A percentile compares a stretch with the other conserved stretches of the same genome.
These are phyloP conservation scores for Eugnorisma glareosa DNA, from an alignment of 2,888 invertebrate genomes.

Conservation along the genomic window DNA sequence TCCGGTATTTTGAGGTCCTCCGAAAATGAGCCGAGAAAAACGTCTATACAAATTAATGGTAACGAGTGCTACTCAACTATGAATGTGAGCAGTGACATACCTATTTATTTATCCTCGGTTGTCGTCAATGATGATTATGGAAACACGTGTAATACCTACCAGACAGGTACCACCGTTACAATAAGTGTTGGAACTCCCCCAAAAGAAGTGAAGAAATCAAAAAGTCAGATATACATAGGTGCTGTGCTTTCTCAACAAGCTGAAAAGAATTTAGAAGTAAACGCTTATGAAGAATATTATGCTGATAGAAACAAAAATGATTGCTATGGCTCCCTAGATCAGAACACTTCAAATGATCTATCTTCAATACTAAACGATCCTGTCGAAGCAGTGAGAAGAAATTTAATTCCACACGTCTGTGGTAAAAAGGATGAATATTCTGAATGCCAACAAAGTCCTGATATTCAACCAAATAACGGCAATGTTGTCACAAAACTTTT, in stretches of 20 bases:
- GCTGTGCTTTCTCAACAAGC: conserved; percentile 79
- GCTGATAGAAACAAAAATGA: conserved; percentile 73
- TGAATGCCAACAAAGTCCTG: conserved; percentile 50
- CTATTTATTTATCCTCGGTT: conserved; percentile 93
- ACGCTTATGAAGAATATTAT: conserved; percentile 87
- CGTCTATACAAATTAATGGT: conserved; percentile 94
- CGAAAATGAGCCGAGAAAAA: conserved; percentile 89
- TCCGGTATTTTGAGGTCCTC: conserved; percentile 73
- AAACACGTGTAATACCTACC: conserved; percentile 85
- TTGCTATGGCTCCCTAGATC: conserved; percentile 63
- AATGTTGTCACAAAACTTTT: conserved; percentile 91
- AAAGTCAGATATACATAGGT: conserved; percentile 89
- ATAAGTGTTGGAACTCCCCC: conserved; percentile 91
- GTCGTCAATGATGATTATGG: conserved; percentile 92
- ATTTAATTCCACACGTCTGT: conserved; percentile 94
- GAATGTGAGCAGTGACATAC: conserved; percentile 93
- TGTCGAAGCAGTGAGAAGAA: conserved; percentile 94
- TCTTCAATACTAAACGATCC: conserved; percentile 92
- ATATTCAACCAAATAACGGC: conserved; percentile 78
- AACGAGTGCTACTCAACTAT: conserved; percentile 94
- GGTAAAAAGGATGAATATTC: conserved; percentile 89
- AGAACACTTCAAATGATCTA: conserved; percentile 80
- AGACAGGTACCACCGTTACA: conserved; percentile 91
- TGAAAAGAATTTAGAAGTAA: conserved; percentile 76
- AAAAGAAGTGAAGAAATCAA: conserved; percentile 84